Evolutionary conservation across 2,113 vertebrate genomes (phyloP), one percentile per base, ranked within the genome.

Genomic region (Bubo bubo): DNA sequence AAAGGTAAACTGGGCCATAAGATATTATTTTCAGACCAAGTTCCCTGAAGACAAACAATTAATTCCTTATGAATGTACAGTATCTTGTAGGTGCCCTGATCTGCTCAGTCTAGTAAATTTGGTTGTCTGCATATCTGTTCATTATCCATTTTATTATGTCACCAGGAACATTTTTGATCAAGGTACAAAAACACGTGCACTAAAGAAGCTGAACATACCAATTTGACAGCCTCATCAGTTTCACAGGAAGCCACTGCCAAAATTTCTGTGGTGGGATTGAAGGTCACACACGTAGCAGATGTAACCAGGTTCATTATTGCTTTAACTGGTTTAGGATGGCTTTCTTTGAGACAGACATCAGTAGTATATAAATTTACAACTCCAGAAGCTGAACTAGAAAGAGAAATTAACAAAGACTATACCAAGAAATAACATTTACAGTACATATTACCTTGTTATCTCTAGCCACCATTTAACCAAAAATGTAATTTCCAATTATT

Each of bases 361-460:
- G 99, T 98, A 34, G 95, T 98, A 93, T 99, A 99, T 52, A 99
- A 79, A 90, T 99, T 99, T 77, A 99, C 99, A 93, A 99, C 99
- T 14, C 99, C 99, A 79, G 99, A 99, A 77, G 98, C 98, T 87
- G 97, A 99, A 83, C 98, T 98, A 89, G 26, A 53, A 62, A 63
- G 60, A 39, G 12, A 82, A 74, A 73, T 28, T 12, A 79, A n/a
- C 8, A 68, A 49, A 64, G 17, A 70, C 43, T 55, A 50, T 5
- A 86, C 6, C 9, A 14, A 77, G 18, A 62, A 64, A 10, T 18
- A 68, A 32, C 24, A 74, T 19, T 45, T 49, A 62, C 20, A 80
- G 34, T 17, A 52, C 27, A 9, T 8, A 17, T 1, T 55, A 35
- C 16, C 56, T 43, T 67, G 41, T 56, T 68, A 59, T 24, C 52